A percentile compares a stretch with the other conserved stretches of the same genome.
phyloP scores from a whole-genome alignment of 2,113 vertebrate genomes.

The Eolophus roseicapilla region DNA sequence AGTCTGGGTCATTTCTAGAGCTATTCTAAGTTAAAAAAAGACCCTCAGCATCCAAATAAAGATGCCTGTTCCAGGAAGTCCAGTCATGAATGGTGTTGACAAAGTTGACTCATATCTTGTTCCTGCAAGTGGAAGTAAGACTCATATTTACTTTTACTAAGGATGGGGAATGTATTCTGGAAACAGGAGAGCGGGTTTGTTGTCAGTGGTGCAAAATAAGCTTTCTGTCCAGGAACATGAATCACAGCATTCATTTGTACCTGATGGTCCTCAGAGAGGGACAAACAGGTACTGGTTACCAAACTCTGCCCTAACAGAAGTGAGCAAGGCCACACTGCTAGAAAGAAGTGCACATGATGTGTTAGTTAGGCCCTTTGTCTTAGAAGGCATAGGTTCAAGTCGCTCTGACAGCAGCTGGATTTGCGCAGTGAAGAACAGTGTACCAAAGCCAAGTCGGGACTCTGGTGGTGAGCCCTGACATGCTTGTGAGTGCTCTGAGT shows the following conservation, averaged over 20 bases:
- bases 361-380: background rate
- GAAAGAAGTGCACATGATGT: background rate
- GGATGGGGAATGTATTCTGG: background rate
- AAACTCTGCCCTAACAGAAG: background rate
- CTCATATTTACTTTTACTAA: background rate
- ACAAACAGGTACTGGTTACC: background rate
- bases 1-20: background rate
- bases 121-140: background rate
- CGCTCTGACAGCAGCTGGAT: background rate
- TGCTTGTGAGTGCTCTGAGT: background rate
- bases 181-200: background rate
- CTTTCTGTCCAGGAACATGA: accelerated
- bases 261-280: background rate
- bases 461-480: background rate
- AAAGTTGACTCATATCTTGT: background rate
- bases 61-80: background rate
- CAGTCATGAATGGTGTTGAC: background rate
- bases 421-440: background rate
- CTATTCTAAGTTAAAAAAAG: background rate
- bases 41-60: background rate
- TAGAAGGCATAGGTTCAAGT: background rate
- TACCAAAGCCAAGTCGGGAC: background rate
- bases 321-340: background rate
- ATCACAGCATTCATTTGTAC: background rate
- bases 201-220: background rate